These are phyloP conservation scores for Austrolebias charrua DNA, from an alignment of 2,797 vertebrate species.

Conservation along the genomic window DNA sequence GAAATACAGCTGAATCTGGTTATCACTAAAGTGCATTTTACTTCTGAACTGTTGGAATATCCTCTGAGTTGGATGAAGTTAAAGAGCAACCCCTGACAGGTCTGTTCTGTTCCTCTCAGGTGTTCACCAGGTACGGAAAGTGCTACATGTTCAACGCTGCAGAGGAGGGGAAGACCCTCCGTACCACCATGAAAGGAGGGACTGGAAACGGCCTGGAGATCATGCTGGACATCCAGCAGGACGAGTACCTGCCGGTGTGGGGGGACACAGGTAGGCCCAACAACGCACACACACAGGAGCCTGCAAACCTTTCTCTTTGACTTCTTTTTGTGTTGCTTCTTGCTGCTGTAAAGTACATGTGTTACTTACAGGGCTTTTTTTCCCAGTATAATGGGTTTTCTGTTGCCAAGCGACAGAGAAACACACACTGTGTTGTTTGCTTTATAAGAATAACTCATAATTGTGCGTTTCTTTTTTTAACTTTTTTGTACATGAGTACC, in stretches of 20 bases:
- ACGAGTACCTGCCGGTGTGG: slow-evolving; percentile 98
- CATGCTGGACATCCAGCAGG: slow-evolving; percentile 99
- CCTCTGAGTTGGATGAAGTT: too few species aligned
- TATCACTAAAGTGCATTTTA: too few species aligned
- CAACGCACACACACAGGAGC: neutral
- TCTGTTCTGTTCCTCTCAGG: slow-evolving; percentile 66
- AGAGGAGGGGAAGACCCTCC: slow-evolving; percentile 91
- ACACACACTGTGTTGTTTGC: neutral
- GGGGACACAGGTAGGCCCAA: slow-evolving; percentile 87
- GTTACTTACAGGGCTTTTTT: neutral
- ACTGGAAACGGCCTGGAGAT: slow-evolving; percentile 97
- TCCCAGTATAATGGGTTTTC: neutral
- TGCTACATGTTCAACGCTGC: slow-evolving; percentile 99
- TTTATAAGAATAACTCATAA: neutral
- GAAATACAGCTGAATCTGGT: too few species aligned
- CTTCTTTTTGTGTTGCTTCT: neutral
- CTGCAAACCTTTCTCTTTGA: neutral
- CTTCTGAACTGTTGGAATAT: too few species aligned
- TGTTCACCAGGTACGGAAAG: slow-evolving; percentile 98
- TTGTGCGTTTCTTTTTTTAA: neutral
- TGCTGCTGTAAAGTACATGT: neutral
- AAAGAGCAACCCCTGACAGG: slow-evolving; percentile 4
- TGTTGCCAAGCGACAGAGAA: slow-evolving; percentile 9
- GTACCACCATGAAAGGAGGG: slow-evolving; percentile 96
- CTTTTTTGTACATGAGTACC: neutral